These are phyloP conservation scores for Drosophila kepulauana DNA, from an alignment of 1,140 invertebrate species.

Conservation along the genomic window DNA sequence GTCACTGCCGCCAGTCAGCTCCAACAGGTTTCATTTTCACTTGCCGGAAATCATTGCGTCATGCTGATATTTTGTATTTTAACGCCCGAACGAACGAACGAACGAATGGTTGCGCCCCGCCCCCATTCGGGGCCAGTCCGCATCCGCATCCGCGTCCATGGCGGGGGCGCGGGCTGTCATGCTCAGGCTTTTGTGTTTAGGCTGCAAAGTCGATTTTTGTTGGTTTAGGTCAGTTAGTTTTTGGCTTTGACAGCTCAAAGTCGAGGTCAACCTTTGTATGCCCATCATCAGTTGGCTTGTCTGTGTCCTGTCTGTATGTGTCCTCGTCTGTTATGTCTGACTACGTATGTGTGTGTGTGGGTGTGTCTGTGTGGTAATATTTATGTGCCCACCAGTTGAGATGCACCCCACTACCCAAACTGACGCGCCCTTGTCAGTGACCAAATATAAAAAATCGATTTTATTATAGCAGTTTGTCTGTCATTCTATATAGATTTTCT, in stretches of 20 bases:
- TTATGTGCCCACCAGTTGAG: conserved; percentile 70
- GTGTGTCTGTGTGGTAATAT: conserved; percentile 42
- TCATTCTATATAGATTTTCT: conserved; percentile 73
- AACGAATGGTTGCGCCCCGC: background rate
- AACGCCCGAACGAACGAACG: conserved; percentile 47
- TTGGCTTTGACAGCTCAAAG: conserved; percentile 84
- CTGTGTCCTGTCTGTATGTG: conserved; percentile 18
- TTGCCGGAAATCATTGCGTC: conserved; percentile 84
- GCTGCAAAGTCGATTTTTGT: conserved; percentile 78
- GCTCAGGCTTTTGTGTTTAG: conserved; percentile 74
- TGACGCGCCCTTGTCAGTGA: conserved; percentile 73
- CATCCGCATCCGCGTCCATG: no score
- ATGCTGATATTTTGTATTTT: conserved; percentile 85
- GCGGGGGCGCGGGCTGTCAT: conserved; percentile 47
- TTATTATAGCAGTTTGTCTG: conserved; percentile 69
- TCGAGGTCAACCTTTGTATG: conserved; percentile 84
- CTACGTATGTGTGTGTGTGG: conserved; percentile 14
- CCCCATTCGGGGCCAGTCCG: conserved; percentile 8
- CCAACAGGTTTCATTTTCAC: conserved; percentile 82
- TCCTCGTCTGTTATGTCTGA: conserved; percentile 11
- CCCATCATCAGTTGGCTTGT: conserved; percentile 73
- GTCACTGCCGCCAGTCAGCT: conserved; percentile 28
- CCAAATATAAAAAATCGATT: conserved; percentile 80
- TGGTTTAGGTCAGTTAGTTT: conserved; percentile 84
- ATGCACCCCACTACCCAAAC: conserved; percentile 46